A percentile compares a stretch with the other conserved stretches of the same genome.
These are phyloP conservation scores for Melanotus villosus DNA, from an alignment of 2,888 invertebrate genomes.

Conservation along the genomic window DNA sequence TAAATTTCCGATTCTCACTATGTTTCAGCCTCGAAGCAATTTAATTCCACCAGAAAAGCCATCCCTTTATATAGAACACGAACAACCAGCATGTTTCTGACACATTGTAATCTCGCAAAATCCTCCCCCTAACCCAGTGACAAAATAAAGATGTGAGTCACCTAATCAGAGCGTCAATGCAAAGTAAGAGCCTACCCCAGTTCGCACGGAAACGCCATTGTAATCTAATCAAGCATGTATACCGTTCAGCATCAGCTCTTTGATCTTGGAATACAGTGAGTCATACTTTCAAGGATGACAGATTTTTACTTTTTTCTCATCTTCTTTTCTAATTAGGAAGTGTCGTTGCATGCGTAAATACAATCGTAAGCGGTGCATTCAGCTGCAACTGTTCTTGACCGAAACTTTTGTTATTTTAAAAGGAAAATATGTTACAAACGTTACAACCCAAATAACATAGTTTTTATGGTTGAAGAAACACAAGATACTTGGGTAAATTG, in stretches of 20 bases:
- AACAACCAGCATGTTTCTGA: constrained; percentile 5
- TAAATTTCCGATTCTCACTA: too few relatives aligned
- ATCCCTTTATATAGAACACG: background rate
- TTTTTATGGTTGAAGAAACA: background rate
- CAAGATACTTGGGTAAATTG: background rate
- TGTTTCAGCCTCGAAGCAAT: background rate
- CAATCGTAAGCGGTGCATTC: constrained; percentile 9
- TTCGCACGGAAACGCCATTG: constrained; percentile 29
- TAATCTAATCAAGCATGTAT: constrained; percentile 35
- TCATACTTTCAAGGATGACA: constrained; percentile 29
- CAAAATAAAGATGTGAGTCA: constrained; percentile 34
- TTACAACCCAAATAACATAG: background rate
- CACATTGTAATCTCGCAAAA: background rate
- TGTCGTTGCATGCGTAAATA: background rate
- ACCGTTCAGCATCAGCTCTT: constrained; percentile 33
- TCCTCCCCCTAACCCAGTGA: constrained; percentile 4
- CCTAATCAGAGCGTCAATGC: constrained; percentile 19
- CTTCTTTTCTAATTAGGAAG: constrained; percentile 1
- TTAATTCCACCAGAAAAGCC: background rate
- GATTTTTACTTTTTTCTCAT: constrained; percentile 14
- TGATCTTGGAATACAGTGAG: constrained; percentile 29
- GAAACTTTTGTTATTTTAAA: background rate
- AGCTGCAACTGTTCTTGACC: constrained; percentile 24
- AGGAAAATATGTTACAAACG: background rate
- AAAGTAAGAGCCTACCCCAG: constrained; percentile 31